phyloP scores from a whole-genome alignment of 2,113 vertebrate species.

The Megatriorchis doriae region DNA sequence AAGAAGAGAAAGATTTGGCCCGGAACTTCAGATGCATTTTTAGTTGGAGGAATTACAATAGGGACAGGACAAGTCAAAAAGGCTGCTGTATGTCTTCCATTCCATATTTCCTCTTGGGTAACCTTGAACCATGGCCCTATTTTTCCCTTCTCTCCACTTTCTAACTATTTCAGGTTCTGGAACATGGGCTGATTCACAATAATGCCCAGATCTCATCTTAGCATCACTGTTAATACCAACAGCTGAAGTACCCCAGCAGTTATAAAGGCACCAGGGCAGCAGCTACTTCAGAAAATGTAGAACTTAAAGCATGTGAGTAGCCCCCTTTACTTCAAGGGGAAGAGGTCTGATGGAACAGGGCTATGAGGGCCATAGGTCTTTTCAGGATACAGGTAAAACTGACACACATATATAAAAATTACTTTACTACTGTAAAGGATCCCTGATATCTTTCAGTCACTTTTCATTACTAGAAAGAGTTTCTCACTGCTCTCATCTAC shows the following conservation, averaged over 20 bases:
- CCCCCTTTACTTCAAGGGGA: background rate
- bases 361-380: background rate
- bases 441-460: background rate
- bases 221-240: background rate
- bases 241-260: background rate
- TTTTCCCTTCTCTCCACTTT: background rate
- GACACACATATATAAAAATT: background rate
- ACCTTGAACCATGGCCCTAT: background rate
- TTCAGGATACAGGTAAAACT: background rate
- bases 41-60: background rate
- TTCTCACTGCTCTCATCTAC: background rate
- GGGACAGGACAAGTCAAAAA: background rate
- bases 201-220: background rate
- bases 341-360: background rate
- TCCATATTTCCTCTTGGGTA: background rate
- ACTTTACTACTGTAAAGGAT: background rate
- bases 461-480: background rate
- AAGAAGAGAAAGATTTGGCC: background rate
- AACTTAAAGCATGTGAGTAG: background rate
- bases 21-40: background rate
- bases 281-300: background rate
- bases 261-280: background rate
- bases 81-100: background rate
- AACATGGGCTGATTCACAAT: background rate
- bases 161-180: background rate